Conservation (phyloP, 1,140 invertebrate genomes). For the Maniola jurtina region DNA sequence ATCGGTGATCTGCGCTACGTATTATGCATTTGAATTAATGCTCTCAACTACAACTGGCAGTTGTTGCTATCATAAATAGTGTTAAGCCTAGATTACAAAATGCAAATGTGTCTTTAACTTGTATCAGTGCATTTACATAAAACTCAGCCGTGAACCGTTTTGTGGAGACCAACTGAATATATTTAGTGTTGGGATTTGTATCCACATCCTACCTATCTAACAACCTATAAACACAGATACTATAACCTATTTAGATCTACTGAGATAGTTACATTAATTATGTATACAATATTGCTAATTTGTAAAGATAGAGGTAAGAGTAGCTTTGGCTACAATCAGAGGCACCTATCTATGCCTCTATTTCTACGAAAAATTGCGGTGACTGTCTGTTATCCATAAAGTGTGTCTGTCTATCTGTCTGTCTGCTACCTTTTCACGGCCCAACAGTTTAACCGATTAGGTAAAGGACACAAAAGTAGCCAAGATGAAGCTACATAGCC, state of each 20-base stretch:
- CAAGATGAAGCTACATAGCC: too few species aligned
- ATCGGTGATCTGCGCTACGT: not conserved
- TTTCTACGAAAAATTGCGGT: too few species aligned
- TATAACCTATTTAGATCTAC: not conserved
- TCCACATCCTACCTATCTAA: not conserved
- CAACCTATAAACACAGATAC: too few species aligned
- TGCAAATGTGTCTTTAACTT: constrained; percentile 25
- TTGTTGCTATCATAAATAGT: constrained; percentile 22
- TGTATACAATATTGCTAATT: not conserved
- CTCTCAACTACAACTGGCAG: constrained; percentile 7
- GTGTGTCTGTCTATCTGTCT: too few species aligned
- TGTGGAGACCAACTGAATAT: constrained; percentile 16
- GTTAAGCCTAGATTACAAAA: constrained; percentile 24
- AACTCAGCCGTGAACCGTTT: constrained; percentile 20
- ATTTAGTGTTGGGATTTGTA: constrained; percentile 2
- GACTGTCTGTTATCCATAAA: too few species aligned
- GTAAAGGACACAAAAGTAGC: too few species aligned
- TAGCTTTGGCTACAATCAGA: too few species aligned
- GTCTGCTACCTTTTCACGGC: too few species aligned
- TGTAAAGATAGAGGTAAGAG: too few species aligned
- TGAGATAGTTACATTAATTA: not conserved
- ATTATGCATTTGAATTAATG: constrained; percentile 10
- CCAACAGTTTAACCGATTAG: too few species aligned
- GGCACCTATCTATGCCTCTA: too few species aligned
- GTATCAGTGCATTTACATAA: constrained; percentile 26